Base-by-base conservation (phyloP, 2,113 vertebrate species). In the Leuciscus idus region DNA sequence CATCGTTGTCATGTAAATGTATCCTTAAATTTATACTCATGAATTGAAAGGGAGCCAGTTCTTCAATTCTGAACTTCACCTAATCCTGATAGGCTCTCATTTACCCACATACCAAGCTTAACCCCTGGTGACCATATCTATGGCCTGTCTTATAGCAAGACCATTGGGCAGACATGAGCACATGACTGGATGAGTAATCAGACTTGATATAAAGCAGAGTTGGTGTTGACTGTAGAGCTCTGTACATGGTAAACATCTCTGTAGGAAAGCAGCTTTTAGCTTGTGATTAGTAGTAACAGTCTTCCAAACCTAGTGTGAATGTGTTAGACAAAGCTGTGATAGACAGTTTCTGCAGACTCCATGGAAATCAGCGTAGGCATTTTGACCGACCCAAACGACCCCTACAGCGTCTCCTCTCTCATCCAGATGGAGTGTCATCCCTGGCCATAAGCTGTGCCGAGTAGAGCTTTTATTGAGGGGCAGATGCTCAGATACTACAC, bases 371-470 rank as follows among this genome's bases (percentile, higher is more conserved):
- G 77, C 90, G 30, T 43, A 50, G 85, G 46, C 81, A 55, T 57
- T 70, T 36, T 81, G 39, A 77, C 61, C 46, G 9, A 68, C 84
- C 33, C 52, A 76, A 68, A 30, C 5, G n/a, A 75, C 66, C 76
- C 72, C 86, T 52, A 23, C 13, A 73, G 84, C 48, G 3, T 19
- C 50, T 59, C 72, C 50, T 84, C 87, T 15, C 19, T 55, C 55
- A 68, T 86, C 83, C 83, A 93, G 93, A 93, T 94, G 91, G 93
- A 88, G 43, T 28, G 66, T 8, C 36, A 75, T 87, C 91, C 90
- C 90, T 28, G 86, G 84, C 84, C 87, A 88, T 92, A 72, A 91
- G 89, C 89, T 90, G 72, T 88, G 74, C 86, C 86, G 85, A 90
- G 64, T 64, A 48, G 50, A 68, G 85, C 72, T 84, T 91, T 93